phyloP scores from a whole-genome alignment of 2,888 invertebrate genomes.

The Gonocerus acuteangulatus region DNA sequence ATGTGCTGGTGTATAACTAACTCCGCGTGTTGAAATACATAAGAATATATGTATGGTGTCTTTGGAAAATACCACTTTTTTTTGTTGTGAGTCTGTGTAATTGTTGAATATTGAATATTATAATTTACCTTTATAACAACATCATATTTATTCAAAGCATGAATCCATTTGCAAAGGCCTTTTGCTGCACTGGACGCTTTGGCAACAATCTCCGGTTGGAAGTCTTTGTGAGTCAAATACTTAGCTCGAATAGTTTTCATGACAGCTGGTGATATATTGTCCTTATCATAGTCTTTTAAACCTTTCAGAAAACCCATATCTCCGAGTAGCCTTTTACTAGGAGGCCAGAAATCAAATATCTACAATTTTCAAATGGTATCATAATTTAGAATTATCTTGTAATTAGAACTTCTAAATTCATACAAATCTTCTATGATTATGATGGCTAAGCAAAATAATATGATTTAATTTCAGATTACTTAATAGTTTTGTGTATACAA shows the following conservation, averaged over 20 bases:
- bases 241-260: slow-evolving; percentile 70
- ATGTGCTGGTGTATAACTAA: no score
- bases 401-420: not conserved
- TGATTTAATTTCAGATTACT: no score
- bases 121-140: slow-evolving; percentile 61
- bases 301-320: slow-evolving; percentile 71
- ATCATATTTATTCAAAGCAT: slow-evolving; percentile 84
- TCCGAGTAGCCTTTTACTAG: slow-evolving; percentile 70
- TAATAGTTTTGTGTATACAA: not conserved
- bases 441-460: no score
- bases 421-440: no score
- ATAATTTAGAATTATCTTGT: not conserved
- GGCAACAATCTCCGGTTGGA: slow-evolving; percentile 69
- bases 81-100: no score
- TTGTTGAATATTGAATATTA: no score
- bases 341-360: slow-evolving; percentile 76
- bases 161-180: slow-evolving; percentile 84
- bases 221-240: slow-evolving; percentile 61
- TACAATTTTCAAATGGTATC: slow-evolving; percentile 41
- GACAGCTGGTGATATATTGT: slow-evolving; percentile 64
- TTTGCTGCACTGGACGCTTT: slow-evolving; percentile 92
- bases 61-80: no score
- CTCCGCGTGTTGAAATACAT: no score
- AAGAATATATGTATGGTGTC: no score
- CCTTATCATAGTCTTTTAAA: slow-evolving; percentile 73